These are phyloP conservation scores for Sebastes kiyomatsui DNA, from an alignment of 2,797 vertebrate genomes.

Conservation along the genomic window DNA sequence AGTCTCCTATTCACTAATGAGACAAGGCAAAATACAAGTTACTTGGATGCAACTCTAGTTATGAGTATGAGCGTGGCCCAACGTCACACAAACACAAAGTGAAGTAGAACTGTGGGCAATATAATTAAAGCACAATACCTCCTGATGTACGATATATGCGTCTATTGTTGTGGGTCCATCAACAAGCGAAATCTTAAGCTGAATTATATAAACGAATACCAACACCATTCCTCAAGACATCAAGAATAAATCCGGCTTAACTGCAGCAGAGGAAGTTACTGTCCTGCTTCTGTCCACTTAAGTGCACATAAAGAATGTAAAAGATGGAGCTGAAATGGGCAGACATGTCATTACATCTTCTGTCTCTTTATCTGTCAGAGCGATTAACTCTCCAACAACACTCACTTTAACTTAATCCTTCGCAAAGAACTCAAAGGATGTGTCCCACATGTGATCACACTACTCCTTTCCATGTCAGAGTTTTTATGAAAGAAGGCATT, in stretches of 20 bases:
- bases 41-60: not conserved
- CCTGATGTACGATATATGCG: not conserved
- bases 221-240: not conserved
- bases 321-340: not conserved
- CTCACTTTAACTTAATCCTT: slow-evolving; percentile 5
- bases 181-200: not conserved
- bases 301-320: not conserved
- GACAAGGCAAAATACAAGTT: not conserved
- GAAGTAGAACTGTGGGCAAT: not conserved
- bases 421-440: not conserved
- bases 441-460: not conserved
- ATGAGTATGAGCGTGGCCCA: not conserved
- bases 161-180: not conserved
- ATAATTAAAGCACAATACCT: not conserved
- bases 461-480: slow-evolving; percentile 25
- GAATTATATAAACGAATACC: not conserved
- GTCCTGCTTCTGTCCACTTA: not conserved
- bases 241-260: not conserved
- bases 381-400: not conserved
- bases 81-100: not conserved
- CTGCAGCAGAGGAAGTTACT: not conserved
- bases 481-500: slow-evolving; percentile 40
- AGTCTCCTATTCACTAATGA: not conserved
- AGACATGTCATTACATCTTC: not conserved
- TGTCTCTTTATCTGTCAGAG: not conserved